Conservation (phyloP, 1,140 invertebrate genomes). For the Oedothorax gibbosus region DNA sequence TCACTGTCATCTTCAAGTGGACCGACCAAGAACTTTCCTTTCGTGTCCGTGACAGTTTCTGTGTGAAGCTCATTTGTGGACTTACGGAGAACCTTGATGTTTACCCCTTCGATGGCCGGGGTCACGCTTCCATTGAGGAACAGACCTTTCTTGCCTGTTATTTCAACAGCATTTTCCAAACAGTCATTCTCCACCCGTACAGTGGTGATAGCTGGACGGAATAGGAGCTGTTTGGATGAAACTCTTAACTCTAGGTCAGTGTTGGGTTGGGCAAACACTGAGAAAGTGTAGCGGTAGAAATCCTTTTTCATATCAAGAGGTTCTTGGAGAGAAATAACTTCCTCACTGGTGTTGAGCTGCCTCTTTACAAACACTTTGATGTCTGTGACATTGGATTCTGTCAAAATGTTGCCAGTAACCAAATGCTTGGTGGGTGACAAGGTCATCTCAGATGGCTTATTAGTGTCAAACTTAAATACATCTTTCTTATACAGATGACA, state of each 20-base stretch:
- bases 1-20: slow-evolving; percentile 72
- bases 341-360: slow-evolving; percentile 25
- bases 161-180: slow-evolving; percentile 73
- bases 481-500: slow-evolving; percentile 82
- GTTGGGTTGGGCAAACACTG: slow-evolving; percentile 65
- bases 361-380: slow-evolving; percentile 66
- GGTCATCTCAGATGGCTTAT: slow-evolving; percentile 67
- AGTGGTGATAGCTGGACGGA: slow-evolving; percentile 75
- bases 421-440: slow-evolving; percentile 69
- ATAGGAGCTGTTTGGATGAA: slow-evolving; percentile 75
- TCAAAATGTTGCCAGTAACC: slow-evolving; percentile 63
- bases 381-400: slow-evolving; percentile 63
- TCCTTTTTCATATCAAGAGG: slow-evolving; percentile 42
- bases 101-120: slow-evolving; percentile 77
- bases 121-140: slow-evolving; percentile 74
- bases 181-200: slow-evolving; percentile 80
- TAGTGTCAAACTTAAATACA: slow-evolving; percentile 70
- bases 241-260: slow-evolving; percentile 70
- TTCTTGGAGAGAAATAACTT: slow-evolving; percentile 52
- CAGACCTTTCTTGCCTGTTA: slow-evolving; percentile 72
- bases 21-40: slow-evolving; percentile 83
- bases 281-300: slow-evolving; percentile 69
- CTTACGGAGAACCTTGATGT: slow-evolving; percentile 72
- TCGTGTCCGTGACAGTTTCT: slow-evolving; percentile 71
- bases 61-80: slow-evolving; percentile 66